Percentiles rank a stretch among this genome's conserved stretches.
Evolutionary conservation across 2,888 invertebrate genomes (phyloP).

Genomic region (Hydraecia micacea): DNA sequence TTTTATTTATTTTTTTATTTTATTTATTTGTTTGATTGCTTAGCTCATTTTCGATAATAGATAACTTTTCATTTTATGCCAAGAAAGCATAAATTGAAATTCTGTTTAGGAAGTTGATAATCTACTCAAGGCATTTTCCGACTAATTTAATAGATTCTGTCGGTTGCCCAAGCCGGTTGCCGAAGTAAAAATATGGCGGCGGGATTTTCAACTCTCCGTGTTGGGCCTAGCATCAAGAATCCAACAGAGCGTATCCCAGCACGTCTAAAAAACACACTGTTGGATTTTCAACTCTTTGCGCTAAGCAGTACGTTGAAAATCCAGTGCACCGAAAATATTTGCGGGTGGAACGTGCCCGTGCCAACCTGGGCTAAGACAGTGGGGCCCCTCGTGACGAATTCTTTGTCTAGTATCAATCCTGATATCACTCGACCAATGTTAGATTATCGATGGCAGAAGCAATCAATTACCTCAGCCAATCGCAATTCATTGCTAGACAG

Average conservation of each 20-base stretch:
- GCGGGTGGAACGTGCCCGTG: too few relatives aligned
- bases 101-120: slow-evolving; percentile 5
- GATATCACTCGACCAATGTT: not conserved
- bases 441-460: not conserved
- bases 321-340: too few relatives aligned
- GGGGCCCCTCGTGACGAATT: not conserved
- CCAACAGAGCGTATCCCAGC: too few relatives aligned
- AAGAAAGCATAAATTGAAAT: slow-evolving; percentile 29
- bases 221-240: too few relatives aligned
- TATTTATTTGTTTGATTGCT: slow-evolving; percentile 61
- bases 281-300: too few relatives aligned
- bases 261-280: too few relatives aligned
- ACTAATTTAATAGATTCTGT: not conserved
- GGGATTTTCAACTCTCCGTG: too few relatives aligned
- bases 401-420: not conserved
- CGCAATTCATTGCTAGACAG: not conserved
- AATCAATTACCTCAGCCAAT: not conserved
- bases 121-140: too few relatives aligned
- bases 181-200: too few relatives aligned
- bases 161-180: not conserved
- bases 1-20: too few relatives aligned
- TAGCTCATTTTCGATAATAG: slow-evolving; percentile 44
- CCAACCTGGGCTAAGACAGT: not conserved
- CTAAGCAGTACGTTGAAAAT: too few relatives aligned
- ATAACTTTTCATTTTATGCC: slow-evolving; percentile 2